Percentiles rank a stretch among this genome's conserved stretches.
These are phyloP conservation scores for Diachasmimorpha longicaudata DNA, from an alignment of 1,140 invertebrate genomes.

Conservation along the genomic window DNA sequence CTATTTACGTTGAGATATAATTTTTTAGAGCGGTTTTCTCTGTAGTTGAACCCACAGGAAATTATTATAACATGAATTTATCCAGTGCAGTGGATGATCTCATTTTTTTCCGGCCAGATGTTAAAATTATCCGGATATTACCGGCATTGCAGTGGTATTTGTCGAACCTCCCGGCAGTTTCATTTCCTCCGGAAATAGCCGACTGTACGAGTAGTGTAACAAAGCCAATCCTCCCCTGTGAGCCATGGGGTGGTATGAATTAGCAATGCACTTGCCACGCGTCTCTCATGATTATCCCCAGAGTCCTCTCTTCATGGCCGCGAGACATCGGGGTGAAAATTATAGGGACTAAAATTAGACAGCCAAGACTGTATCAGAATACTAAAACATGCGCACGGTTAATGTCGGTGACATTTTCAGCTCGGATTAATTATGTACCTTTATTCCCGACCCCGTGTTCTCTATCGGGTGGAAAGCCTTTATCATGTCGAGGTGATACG, in stretches of 20 bases:
- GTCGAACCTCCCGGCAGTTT: background rate
- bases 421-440: background rate
- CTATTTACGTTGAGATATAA: too few species aligned
- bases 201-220: background rate
- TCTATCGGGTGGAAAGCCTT: background rate
- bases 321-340: background rate
- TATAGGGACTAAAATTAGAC: background rate
- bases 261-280: background rate
- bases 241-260: background rate
- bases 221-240: too few species aligned
- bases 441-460: background rate
- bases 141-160: background rate
- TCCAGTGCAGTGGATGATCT: too few species aligned
- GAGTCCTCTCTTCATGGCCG: background rate
- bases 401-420: background rate
- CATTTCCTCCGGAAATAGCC: background rate
- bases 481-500: background rate
- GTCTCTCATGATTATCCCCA: background rate
- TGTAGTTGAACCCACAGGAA: too few species aligned
- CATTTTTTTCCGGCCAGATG: background rate
- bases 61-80: too few species aligned
- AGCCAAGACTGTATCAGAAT: background rate
- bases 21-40: too few species aligned
- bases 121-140: background rate
- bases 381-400: background rate